Percentiles rank a stretch among this genome's conserved stretches.
Evolutionary conservation across 2,113 vertebrate species (phyloP).

Genomic region (Morone saxatilis): DNA sequence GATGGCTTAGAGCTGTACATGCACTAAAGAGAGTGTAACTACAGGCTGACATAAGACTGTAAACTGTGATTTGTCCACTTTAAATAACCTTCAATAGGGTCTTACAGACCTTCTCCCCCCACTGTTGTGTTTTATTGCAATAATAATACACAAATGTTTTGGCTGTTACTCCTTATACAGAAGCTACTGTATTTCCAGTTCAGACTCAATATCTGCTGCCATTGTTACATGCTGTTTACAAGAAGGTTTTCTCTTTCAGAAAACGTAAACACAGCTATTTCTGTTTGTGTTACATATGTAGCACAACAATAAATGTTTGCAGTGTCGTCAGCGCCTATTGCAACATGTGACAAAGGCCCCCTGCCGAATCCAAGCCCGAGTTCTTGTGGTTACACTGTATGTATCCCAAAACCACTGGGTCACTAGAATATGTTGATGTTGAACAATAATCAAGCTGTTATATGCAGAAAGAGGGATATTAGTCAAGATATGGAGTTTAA

Average conservation of each 20-base stretch:
- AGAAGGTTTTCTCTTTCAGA: not conserved
- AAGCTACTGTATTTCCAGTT: not conserved
- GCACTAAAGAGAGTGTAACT: no score
- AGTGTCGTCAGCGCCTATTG: not conserved
- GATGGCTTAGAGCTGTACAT: not conserved
- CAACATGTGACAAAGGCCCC: not conserved
- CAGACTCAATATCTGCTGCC: conserved; percentile 1
- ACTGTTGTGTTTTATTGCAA: not conserved
- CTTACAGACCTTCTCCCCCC: not conserved
- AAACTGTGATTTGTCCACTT: not conserved
- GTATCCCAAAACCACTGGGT: not conserved
- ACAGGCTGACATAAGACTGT: not conserved
- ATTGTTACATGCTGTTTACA: conserved; percentile 11
- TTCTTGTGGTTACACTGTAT: not conserved
- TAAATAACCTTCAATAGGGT: not conserved
- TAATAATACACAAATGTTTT: not conserved
- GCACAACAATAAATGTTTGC: not conserved
- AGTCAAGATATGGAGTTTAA: not conserved
- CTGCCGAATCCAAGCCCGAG: not conserved
- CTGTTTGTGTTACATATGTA: not conserved
- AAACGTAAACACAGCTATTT: conserved; percentile 3
- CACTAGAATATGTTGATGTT: not conserved
- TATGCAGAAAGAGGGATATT: not conserved
- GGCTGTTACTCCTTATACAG: not conserved
- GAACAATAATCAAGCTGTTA: not conserved